phyloP scores from a whole-genome alignment of 2,888 invertebrate genomes.

The Clistopyga incitator region DNA sequence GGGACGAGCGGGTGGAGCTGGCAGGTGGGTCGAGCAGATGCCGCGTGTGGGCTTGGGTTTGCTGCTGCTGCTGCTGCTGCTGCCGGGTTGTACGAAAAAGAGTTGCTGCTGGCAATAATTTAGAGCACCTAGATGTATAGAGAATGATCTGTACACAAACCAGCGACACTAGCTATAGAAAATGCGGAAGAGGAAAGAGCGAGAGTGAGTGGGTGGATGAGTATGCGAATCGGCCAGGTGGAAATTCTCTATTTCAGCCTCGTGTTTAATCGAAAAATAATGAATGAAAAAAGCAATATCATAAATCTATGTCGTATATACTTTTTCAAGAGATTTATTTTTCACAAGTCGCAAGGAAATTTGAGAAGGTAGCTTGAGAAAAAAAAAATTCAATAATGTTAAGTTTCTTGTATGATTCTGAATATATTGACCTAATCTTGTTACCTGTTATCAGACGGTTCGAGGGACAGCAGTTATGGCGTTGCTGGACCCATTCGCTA shows the following conservation, averaged over 20 bases:
- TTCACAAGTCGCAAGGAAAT: no score
- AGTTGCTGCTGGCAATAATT: conserved; percentile 65
- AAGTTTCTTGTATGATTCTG: no score
- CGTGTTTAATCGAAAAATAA: not conserved
- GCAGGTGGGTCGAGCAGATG: conserved; percentile 61
- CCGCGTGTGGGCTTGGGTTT: conserved; percentile 42
- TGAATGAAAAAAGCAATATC: not conserved
- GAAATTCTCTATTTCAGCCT: conserved; percentile 1
- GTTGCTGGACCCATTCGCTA: no score
- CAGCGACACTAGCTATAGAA: conserved; percentile 37
- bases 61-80: conserved; percentile 39
- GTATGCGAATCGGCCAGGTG: not conserved
- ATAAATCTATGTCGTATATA: not conserved
- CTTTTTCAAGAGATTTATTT: no score
- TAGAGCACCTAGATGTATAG: conserved; percentile 59
- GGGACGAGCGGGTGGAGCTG: conserved; percentile 53
- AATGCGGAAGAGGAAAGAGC: conserved; percentile 44
- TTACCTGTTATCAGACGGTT: no score
- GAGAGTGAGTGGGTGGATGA: conserved; percentile 1
- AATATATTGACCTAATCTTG: no score
- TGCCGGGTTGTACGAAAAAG: conserved; percentile 57
- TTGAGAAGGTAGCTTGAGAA: no score
- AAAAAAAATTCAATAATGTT: no score
- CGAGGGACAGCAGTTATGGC: no score
- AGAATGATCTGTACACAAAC: conserved; percentile 6